phyloP scores from a whole-genome alignment of 2,797 vertebrate species.

The Sibirionetta formosa region DNA sequence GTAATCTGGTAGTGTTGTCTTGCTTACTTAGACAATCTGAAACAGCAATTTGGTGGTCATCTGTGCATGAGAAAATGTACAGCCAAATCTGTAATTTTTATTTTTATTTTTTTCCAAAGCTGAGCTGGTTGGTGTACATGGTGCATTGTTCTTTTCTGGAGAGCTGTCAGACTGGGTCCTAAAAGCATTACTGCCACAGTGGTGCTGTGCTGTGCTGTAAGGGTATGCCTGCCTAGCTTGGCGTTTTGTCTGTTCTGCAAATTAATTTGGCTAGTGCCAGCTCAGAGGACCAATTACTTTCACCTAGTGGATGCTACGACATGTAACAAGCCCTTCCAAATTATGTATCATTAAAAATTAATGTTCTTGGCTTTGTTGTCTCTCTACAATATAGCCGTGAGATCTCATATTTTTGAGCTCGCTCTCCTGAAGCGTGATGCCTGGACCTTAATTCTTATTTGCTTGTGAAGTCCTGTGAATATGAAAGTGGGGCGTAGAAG shows the following conservation, averaged over 20 bases:
- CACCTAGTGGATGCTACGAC: neutral
- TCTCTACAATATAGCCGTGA: neutral
- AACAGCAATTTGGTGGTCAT: neutral
- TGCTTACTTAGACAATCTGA: neutral
- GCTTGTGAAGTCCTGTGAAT: neutral
- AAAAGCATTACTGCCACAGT: rapidly evolving
- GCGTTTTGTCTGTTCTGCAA: rapidly evolving
- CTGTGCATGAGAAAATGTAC: neutral
- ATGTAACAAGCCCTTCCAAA: neutral
- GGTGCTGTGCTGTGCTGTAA: too few relatives aligned
- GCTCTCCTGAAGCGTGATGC: neutral
- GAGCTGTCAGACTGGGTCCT: rapidly evolving
- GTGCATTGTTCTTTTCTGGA: neutral
- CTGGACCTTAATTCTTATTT: neutral
- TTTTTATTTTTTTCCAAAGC: neutral
- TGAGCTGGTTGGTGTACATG: rapidly evolving
- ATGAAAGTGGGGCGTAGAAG: neutral
- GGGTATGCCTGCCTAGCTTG: rapidly evolving
- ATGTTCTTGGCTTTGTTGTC: neutral
- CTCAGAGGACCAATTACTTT: neutral
- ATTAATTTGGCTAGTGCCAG: neutral
- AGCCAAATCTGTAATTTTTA: neutral
- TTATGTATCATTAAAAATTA: neutral
- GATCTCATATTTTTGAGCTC: neutral
- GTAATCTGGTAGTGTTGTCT: neutral